phyloP scores from a whole-genome alignment of 2,113 vertebrate genomes.

The Blennius ocellaris region DNA sequence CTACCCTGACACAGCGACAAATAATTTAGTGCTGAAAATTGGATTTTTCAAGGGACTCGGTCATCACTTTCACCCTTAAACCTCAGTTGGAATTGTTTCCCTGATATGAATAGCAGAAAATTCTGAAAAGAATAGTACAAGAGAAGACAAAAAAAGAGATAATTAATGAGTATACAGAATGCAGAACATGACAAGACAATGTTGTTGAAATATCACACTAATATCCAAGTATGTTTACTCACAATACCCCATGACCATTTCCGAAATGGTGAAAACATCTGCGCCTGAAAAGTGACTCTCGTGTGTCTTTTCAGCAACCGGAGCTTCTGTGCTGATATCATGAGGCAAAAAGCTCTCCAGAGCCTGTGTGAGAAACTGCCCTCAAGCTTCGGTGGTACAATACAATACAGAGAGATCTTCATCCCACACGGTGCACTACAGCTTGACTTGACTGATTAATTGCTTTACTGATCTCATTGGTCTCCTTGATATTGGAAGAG shows the following conservation, averaged over 20 bases:
- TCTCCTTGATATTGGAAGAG: constrained; percentile 66
- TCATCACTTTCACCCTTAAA: not conserved
- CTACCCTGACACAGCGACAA: not conserved
- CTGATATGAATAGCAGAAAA: not conserved
- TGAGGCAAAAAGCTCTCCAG: constrained; percentile 39
- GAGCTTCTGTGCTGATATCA: constrained; percentile 32
- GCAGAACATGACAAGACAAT: not conserved
- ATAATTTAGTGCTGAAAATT: not conserved
- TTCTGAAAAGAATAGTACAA: not conserved
- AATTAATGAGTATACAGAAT: not conserved
- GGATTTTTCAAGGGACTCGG: not conserved
- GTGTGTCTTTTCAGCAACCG: constrained; percentile 3
- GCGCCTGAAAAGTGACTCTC: constrained; percentile 1
- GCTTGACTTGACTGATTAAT: constrained; percentile 68
- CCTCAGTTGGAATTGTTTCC: not conserved
- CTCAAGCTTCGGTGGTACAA: constrained; percentile 48
- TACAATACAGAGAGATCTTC: constrained; percentile 42
- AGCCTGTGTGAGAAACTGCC: constrained; percentile 38
- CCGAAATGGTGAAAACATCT: constrained; percentile 4
- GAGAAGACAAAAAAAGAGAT: not conserved
- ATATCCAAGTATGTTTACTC: not conserved
- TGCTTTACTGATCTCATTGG: constrained; percentile 60
- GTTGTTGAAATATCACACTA: too few species aligned
- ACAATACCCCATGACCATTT: too few species aligned
- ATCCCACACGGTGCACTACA: constrained; percentile 43